Evolutionary conservation across 2,888 invertebrate genomes (phyloP).

Genomic region (Catocala sponsa): DNA sequence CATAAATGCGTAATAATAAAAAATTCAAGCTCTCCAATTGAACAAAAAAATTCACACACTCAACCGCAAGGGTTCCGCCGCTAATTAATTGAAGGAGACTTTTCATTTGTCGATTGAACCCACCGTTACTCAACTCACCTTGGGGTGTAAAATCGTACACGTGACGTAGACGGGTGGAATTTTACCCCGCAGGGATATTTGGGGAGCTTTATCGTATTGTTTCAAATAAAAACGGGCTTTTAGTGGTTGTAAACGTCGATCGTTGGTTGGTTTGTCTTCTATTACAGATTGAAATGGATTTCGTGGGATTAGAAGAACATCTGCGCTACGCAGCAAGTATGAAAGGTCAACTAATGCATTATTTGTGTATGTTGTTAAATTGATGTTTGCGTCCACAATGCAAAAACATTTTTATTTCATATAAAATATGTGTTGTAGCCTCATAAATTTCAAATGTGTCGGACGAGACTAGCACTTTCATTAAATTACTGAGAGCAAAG

Average conservation of each 20-base stretch:
- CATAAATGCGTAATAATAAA: not conserved
- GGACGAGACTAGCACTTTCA: too few relatives aligned
- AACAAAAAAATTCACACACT: conserved; percentile 67
- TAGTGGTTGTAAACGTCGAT: conserved; percentile 1
- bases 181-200: conserved; percentile 21
- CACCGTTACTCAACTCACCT: conserved; percentile 47
- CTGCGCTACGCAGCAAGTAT: too few relatives aligned
- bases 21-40: conserved; percentile 10
- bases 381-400: too few relatives aligned
- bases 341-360: too few relatives aligned
- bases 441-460: too few relatives aligned
- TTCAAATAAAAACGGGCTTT: conserved; percentile 7
- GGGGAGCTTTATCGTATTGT: conserved; percentile 14
- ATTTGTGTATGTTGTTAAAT: too few relatives aligned
- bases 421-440: too few relatives aligned
- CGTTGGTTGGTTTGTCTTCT: conserved; percentile 5
- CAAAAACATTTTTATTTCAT: too few relatives aligned
- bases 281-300: not conserved
- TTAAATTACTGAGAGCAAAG: too few relatives aligned
- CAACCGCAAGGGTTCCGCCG: conserved; percentile 59
- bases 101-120: conserved; percentile 73
- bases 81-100: conserved; percentile 81
- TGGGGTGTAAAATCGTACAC: conserved; percentile 55
- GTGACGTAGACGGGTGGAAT: conserved; percentile 43
- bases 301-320: too few relatives aligned